Conservation (phyloP, 1,140 invertebrate species). For the Ips typographus region DNA sequence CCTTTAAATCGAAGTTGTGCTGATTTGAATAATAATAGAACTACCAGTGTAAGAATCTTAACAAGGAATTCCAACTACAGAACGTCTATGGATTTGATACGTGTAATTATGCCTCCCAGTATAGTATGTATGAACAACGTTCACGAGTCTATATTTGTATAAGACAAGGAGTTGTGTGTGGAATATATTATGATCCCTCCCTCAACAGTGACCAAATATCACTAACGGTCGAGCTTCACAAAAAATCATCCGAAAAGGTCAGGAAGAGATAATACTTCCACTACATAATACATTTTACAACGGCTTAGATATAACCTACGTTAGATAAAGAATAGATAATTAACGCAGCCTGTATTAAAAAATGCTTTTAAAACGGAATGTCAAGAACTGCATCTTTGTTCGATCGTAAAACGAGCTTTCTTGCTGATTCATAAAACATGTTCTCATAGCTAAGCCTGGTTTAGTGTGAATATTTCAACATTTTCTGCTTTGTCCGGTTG, state of each 20-base stretch:
- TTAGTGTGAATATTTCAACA: slow-evolving; percentile 29
- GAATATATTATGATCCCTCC: slow-evolving; percentile 6
- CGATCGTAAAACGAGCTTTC: slow-evolving; percentile 10
- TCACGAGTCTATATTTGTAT: slow-evolving; percentile 6
- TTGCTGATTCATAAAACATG: slow-evolving; percentile 29
- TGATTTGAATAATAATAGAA: slow-evolving; percentile 21
- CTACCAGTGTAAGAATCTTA: slow-evolving; percentile 12
- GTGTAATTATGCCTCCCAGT: slow-evolving; percentile 15
- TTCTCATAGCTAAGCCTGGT: slow-evolving; percentile 10
- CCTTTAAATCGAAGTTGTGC: not conserved
- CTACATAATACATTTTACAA: too few relatives aligned
- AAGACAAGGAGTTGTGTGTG: slow-evolving; percentile 3
- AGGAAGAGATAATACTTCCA: too few relatives aligned
- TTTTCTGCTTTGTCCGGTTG: slow-evolving; percentile 24
- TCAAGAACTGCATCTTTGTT: slow-evolving; percentile 26
- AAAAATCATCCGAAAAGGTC: too few relatives aligned
- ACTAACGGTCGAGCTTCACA: not conserved
- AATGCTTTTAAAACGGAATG: slow-evolving; percentile 14
- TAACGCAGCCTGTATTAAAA: slow-evolving; percentile 13
- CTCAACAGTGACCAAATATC: too few relatives aligned
- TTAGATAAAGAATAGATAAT: slow-evolving; percentile 15
- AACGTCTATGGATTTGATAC: slow-evolving; percentile 19
- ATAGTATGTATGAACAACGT: not conserved
- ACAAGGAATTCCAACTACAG: not conserved
- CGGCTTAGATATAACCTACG: too few relatives aligned